phyloP scores from a whole-genome alignment of 1,140 invertebrate genomes.

The Eupeodes corollae region DNA sequence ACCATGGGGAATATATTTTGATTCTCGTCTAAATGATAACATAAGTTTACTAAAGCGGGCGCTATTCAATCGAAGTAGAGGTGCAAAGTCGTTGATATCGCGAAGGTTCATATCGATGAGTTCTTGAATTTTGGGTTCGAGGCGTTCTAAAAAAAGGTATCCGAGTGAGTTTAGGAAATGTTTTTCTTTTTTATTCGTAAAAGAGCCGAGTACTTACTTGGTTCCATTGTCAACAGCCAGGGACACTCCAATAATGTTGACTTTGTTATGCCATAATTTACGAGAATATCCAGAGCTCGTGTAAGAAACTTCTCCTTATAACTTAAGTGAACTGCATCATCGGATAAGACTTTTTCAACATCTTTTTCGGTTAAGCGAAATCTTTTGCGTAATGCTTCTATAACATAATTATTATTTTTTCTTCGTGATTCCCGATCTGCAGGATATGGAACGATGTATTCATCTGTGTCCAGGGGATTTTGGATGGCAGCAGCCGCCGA shows the following conservation, averaged over 20 bases:
- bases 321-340: conserved; percentile 18
- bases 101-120: conserved; percentile 15
- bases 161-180: neutral
- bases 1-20: conserved; percentile 8
- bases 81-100: conserved; percentile 32
- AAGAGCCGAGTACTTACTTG: conserved; percentile 10
- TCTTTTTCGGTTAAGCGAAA: neutral
- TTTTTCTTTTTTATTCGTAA: neutral
- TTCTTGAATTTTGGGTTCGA: conserved; percentile 2
- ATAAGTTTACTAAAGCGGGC: conserved; percentile 22
- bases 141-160: conserved; percentile 5
- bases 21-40: conserved; percentile 12
- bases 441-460: neutral
- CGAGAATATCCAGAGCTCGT: conserved; percentile 14
- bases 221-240: conserved; percentile 23
- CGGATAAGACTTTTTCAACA: conserved; percentile 5
- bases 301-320: conserved; percentile 13
- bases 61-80: conserved; percentile 22
- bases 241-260: conserved; percentile 27
- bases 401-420: neutral
- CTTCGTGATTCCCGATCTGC: neutral
- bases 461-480: neutral
- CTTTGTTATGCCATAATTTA: conserved; percentile 18
- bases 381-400: neutral
- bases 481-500: neutral